Evolutionary conservation across 2,113 vertebrate genomes (phyloP), one percentile per base, ranked within the genome.

Genomic region (Pontoporia blainvillei): DNA sequence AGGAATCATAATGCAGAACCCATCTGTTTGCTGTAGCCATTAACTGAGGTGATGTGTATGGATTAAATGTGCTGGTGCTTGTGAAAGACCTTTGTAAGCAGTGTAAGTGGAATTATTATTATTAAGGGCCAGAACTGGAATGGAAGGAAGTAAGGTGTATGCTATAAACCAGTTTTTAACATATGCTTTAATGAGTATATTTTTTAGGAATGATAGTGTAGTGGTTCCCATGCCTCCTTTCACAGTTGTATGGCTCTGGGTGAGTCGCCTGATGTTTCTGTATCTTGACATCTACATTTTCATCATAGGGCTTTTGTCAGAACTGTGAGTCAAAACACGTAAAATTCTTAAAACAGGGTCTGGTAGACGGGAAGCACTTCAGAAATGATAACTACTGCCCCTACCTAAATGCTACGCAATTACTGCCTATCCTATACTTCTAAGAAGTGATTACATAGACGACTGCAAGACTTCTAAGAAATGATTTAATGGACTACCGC

Each of bases 31-130:
- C n/a, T 23, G 73, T 17, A 52, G 31, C 8, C 17, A 17, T 29
- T n/a, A 23, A 34, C 15, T 0, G 18, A 52, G 92, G 8, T 2
- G 31, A 39, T 11, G 17, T 20, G 1, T 31, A 10, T 81, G 25
- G 23, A n/a, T 86, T 61, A n/a, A 86, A 71, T 14, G 15, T 4
- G 5, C n/a, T 39, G 21, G n/a, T 71, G 17, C 76, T 36, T 61
- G 17, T n/a, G 64, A 57, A 82, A 57, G 34, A 3, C 76, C 14
- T 95, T 81, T 94, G 34, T 34, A 36, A 81, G 54, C 29, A 94
- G 4, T 39, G 25, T 90, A 41, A 92, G 36, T 44, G 25, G 18
- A 75, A 90, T 41, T 52, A 67, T 44, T 78, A 13, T 92, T 54
- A 20, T 39, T 41, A 81, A 82, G 44, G 44, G 18, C 8, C 75